Conservation (phyloP, 2,113 vertebrate species). For the Podarcis cretensis region DNA sequence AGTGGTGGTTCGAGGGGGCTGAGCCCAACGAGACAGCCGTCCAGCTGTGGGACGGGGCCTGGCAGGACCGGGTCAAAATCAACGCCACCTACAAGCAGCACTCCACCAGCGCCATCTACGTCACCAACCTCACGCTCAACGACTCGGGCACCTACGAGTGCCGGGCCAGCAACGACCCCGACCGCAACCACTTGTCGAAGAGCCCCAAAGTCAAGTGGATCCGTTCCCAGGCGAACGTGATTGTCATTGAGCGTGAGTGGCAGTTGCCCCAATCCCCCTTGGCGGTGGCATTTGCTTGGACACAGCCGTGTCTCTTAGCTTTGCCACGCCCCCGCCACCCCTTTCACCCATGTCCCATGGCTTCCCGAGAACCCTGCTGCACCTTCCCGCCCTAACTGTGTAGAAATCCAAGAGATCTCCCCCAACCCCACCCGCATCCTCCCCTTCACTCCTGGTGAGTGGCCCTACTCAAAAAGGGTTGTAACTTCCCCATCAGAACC, state of each 20-base stretch:
- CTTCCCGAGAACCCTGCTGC: slow-evolving; percentile 58
- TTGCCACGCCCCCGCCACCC: slow-evolving; percentile 48
- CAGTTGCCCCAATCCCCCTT: not conserved
- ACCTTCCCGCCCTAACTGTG: slow-evolving; percentile 49
- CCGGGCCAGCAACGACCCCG: slow-evolving; percentile 94
- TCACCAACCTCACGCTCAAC: slow-evolving; percentile 79
- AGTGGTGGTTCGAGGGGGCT: slow-evolving; percentile 91
- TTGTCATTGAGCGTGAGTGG: slow-evolving; percentile 96
- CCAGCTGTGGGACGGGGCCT: slow-evolving; percentile 90
- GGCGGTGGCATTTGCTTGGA: slow-evolving; percentile 58
- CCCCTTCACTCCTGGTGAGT: slow-evolving; percentile 52
- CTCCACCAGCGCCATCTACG: slow-evolving; percentile 84
- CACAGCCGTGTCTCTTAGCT: slow-evolving; percentile 50
- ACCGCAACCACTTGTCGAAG: slow-evolving; percentile 92
- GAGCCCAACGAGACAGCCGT: slow-evolving; percentile 80
- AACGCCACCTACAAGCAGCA: slow-evolving; percentile 89
- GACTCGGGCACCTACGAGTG: slow-evolving; percentile 93
- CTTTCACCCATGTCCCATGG: slow-evolving; percentile 69
- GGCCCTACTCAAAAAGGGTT: slow-evolving; percentile 67
- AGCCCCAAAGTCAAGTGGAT: slow-evolving; percentile 96
- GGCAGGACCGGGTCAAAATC: slow-evolving; percentile 83
- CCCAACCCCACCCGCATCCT: slow-evolving; percentile 32
- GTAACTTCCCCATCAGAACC: slow-evolving; percentile 55
- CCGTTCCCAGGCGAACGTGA: slow-evolving; percentile 92
- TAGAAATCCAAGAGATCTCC: slow-evolving; percentile 57